Conservation (phyloP, 2,888 invertebrate species). For the Eupithecia tripunctaria region DNA sequence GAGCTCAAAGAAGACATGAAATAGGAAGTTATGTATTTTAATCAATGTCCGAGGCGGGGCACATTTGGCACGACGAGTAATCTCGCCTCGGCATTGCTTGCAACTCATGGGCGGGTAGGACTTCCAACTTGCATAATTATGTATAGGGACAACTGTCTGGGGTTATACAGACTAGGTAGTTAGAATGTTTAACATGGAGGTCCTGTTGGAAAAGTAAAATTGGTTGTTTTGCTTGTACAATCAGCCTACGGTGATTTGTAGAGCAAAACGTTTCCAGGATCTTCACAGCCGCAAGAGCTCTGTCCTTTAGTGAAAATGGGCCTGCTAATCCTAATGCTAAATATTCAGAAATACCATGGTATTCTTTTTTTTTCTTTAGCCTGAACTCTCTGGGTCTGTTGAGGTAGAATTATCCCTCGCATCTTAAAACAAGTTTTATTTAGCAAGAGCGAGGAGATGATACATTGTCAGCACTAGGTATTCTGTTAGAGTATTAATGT, state of each 20-base stretch:
- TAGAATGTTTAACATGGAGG: background rate
- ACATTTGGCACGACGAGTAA: constrained; percentile 36
- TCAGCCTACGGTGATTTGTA: background rate
- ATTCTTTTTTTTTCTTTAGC: no score
- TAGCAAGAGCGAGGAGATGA: no score
- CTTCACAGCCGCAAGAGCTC: background rate
- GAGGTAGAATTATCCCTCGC: no score
- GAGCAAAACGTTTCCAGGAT: background rate
- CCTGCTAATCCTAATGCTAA: background rate
- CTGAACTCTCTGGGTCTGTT: no score
- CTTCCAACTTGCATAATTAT: background rate
- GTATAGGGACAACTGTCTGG: background rate
- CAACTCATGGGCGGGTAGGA: background rate
- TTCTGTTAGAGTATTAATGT: no score
- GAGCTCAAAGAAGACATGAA: constrained; percentile 19
- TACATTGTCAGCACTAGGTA: no score
- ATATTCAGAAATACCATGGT: no score
- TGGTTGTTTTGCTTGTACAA: background rate
- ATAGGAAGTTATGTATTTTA: constrained; percentile 39
- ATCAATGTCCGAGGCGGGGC: constrained; percentile 35
- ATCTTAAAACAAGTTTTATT: no score
- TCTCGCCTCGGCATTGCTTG: constrained; percentile 30
- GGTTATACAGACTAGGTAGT: background rate
- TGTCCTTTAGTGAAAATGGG: background rate
- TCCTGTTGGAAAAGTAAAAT: background rate